Percentiles rank a stretch among this genome's conserved stretches.
Conservation (phyloP, 2,888 invertebrate species). For the Noctuana brunneofusca region DNA sequence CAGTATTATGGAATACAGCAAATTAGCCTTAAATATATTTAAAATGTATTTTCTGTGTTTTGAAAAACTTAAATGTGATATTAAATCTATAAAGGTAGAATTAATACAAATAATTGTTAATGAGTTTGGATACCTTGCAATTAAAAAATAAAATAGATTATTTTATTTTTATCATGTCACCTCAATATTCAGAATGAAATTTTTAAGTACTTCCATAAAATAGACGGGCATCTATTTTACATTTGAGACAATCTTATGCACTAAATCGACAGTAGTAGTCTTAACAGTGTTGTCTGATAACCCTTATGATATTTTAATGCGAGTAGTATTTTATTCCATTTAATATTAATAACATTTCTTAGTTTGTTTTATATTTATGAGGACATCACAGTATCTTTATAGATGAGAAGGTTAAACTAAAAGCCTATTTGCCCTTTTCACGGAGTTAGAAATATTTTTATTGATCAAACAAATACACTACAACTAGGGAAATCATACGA, state of each 20-base stretch:
- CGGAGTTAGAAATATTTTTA: too few relatives aligned
- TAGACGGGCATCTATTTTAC: background rate
- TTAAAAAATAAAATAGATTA: background rate
- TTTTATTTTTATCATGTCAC: background rate
- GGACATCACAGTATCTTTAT: too few relatives aligned
- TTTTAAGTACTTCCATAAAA: background rate
- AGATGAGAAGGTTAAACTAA: too few relatives aligned
- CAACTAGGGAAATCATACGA: too few relatives aligned
- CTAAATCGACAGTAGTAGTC: background rate
- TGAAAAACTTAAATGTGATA: conserved; percentile 46
- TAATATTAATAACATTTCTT: too few relatives aligned
- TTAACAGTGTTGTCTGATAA: background rate
- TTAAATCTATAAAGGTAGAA: conserved; percentile 39
- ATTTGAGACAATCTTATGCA: background rate
- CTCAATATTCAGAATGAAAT: background rate
- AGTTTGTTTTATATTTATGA: too few relatives aligned
- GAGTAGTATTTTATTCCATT: too few relatives aligned
- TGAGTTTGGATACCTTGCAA: background rate
- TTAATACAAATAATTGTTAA: conserved; percentile 22
- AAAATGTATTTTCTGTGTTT: conserved; percentile 13
- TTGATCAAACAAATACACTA: too few relatives aligned
- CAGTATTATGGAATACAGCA: conserved; percentile 13
- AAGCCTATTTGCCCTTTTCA: too few relatives aligned
- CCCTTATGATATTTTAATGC: too few relatives aligned
- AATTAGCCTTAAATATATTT: background rate